Conservation (phyloP, 2,888 invertebrate genomes). For the Chaetogeoica ovagalla region DNA sequence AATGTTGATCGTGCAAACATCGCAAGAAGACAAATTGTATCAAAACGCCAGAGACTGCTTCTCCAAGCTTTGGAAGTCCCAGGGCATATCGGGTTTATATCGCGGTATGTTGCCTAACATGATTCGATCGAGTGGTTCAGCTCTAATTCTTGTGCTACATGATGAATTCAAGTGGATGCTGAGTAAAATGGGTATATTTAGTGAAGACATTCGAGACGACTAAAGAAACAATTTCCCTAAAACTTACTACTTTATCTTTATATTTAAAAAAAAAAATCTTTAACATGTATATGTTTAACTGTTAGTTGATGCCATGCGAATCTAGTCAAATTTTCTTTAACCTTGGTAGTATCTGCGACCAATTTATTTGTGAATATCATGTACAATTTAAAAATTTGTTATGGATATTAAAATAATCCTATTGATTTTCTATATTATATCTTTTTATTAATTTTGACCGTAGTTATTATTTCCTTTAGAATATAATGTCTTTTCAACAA, state of each 20-base stretch:
- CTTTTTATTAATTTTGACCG: constrained; percentile 13
- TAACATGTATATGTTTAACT: constrained; percentile 12
- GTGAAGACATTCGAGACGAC: constrained; percentile 21
- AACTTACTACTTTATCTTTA: constrained; percentile 24
- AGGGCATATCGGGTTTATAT: constrained; percentile 41
- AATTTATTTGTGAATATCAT: constrained; percentile 47
- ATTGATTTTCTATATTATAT: constrained; percentile 33
- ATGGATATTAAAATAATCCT: constrained; percentile 40
- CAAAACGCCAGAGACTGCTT: constrained; percentile 47
- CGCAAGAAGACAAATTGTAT: constrained; percentile 45
- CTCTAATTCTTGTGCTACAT: constrained; percentile 45
- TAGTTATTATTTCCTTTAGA: constrained; percentile 1
- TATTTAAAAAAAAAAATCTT: constrained; percentile 3
- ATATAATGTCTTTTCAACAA: background rate
- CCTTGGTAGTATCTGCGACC: constrained; percentile 49
- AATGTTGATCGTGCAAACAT: constrained; percentile 46
- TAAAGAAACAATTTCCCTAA: constrained; percentile 13
- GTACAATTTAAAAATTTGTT: constrained; percentile 45
- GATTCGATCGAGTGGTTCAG: constrained; percentile 45
- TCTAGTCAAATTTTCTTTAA: constrained; percentile 51
- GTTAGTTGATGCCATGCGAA: constrained; percentile 35
- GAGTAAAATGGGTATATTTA: constrained; percentile 43
- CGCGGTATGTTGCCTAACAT: constrained; percentile 46
- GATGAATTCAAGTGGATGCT: constrained; percentile 49
- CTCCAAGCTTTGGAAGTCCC: constrained; percentile 40